A percentile compares a stretch with the other conserved stretches of the same genome.
Evolutionary conservation across 1,140 invertebrate species (phyloP).

Genomic region (Apis mellifera): DNA sequence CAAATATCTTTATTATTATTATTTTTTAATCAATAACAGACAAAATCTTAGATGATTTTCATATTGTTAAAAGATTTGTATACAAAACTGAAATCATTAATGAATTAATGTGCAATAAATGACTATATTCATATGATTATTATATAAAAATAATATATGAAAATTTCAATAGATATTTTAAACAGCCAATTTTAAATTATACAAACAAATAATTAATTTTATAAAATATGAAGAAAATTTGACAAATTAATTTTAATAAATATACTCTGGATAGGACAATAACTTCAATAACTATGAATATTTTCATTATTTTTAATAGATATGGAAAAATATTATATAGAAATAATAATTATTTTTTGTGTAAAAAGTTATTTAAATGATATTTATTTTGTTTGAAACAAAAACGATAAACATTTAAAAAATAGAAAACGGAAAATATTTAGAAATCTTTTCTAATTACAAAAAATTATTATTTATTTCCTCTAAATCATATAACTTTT

Average conservation of each 20-base stretch:
- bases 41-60: constrained; percentile 58
- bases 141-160: constrained; percentile 23
- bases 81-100: constrained; percentile 57
- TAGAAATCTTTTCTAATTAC: too few relatives aligned
- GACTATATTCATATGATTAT: constrained; percentile 26
- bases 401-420: too few relatives aligned
- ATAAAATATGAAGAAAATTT: constrained; percentile 4
- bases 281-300: too few relatives aligned
- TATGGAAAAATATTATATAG: too few relatives aligned
- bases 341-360: too few relatives aligned
- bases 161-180: not conserved
- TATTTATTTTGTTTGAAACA: too few relatives aligned
- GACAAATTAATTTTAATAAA: not conserved
- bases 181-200: constrained; percentile 7
- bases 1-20: not conserved
- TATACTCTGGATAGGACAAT: not conserved
- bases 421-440: too few relatives aligned
- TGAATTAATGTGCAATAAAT: constrained; percentile 69
- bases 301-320: too few relatives aligned
- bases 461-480: too few relatives aligned
- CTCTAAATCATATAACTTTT: too few relatives aligned
- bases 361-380: too few relatives aligned
- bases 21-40: constrained; percentile 24
- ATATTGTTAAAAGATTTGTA: constrained; percentile 59
- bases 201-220: not conserved